phyloP scores from a whole-genome alignment of 2,888 invertebrate species.

The Caenorhabditis afra region DNA sequence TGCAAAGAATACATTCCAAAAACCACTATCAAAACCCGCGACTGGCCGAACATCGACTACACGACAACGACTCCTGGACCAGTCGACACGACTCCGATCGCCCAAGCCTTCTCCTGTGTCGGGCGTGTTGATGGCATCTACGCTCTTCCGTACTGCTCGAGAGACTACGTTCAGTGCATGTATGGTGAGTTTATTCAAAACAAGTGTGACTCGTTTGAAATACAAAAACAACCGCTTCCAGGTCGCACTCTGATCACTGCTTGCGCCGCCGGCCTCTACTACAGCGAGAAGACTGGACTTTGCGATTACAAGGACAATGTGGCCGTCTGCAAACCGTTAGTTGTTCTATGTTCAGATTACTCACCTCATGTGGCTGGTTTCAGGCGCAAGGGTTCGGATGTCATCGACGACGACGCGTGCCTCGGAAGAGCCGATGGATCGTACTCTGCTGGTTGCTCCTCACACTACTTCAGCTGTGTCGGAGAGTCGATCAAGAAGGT shows the following conservation, averaged over 20 bases:
- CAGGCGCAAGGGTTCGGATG: constrained; percentile 38
- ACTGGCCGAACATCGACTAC: constrained; percentile 45
- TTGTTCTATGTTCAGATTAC: not conserved
- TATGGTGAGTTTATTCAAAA: constrained; percentile 40
- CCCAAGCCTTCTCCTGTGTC: constrained; percentile 54
- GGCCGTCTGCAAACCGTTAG: constrained; percentile 40
- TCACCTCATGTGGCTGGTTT: constrained; percentile 5
- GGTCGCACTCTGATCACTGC: constrained; percentile 33
- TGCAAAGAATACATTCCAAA: constrained; percentile 63
- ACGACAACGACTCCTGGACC: constrained; percentile 35
- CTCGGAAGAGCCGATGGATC: constrained; percentile 69
- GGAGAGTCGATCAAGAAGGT: constrained; percentile 54
- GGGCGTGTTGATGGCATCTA: constrained; percentile 66
- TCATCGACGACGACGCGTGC: constrained; percentile 48
- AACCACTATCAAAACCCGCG: constrained; percentile 12
- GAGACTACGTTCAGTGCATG: constrained; percentile 65
- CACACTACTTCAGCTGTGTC: constrained; percentile 66
- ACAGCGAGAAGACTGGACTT: constrained; percentile 63
- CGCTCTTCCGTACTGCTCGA: constrained; percentile 62
- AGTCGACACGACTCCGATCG: constrained; percentile 35
- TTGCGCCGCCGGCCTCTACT: constrained; percentile 62
- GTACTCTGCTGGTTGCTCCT: constrained; percentile 68
- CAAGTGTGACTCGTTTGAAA: too few species aligned
- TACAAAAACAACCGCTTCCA: too few species aligned
- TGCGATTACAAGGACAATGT: constrained; percentile 66